These are phyloP conservation scores for Hippotragus niger DNA, from an alignment of 2,113 vertebrate species.

Conservation along the genomic window DNA sequence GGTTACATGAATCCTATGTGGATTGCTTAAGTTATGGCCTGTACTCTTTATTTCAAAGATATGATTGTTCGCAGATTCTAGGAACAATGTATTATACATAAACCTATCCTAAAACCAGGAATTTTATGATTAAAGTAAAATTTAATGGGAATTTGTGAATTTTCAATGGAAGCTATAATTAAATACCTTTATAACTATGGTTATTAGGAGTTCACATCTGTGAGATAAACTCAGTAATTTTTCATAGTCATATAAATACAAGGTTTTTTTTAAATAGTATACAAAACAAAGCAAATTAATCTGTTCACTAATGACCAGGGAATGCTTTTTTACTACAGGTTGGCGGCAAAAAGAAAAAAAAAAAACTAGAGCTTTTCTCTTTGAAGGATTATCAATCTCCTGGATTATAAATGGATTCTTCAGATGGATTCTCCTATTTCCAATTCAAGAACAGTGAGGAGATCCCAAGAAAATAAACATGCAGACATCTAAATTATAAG, in stretches of 20 bases:
- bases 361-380: not conserved
- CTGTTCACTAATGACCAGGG: not conserved
- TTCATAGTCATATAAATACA: not conserved
- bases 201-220: not conserved
- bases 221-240: not conserved
- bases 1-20: not conserved
- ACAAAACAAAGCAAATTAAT: not conserved
- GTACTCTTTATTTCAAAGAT: not conserved
- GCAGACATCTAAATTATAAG: not conserved
- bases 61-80: not conserved
- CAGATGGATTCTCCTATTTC: not conserved
- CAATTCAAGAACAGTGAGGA: not conserved
- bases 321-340: not conserved
- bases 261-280: not conserved
- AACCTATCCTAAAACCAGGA: not conserved
- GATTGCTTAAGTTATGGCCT: not conserved
- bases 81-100: not conserved
- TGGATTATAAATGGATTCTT: not conserved
- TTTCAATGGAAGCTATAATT: not conserved
- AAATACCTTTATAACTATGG: not conserved
- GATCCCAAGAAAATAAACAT: not conserved
- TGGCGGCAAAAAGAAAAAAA: not conserved
- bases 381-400: not conserved
- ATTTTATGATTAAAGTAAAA: slow-evolving; percentile 15
- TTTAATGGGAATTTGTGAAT: not conserved